A percentile compares a stretch with the other conserved stretches of the same genome.
Conservation (phyloP, 2,797 vertebrate genomes). For the Brachyalestes nurse region DNA sequence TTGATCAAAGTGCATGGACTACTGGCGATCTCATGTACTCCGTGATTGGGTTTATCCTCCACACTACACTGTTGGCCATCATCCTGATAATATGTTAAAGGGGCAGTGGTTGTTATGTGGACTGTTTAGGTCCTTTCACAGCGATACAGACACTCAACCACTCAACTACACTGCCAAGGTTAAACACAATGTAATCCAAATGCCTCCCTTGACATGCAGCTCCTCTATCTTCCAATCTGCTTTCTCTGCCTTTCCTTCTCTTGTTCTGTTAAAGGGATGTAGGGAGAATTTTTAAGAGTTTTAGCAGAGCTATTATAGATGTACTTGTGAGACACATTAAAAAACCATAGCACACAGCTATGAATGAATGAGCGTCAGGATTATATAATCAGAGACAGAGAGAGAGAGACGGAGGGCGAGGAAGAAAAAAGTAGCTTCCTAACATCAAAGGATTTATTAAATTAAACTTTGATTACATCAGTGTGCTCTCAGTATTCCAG, state of each 20-base stretch:
- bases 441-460: constrained; percentile 39
- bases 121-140: not conserved
- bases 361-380: constrained; percentile 60
- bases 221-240: constrained; percentile 18
- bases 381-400: constrained; percentile 63
- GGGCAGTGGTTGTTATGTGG: not conserved
- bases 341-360: constrained; percentile 66
- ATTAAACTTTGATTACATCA: constrained; percentile 41
- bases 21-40: too few relatives aligned
- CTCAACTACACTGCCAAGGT: not conserved
- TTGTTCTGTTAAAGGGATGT: not conserved
- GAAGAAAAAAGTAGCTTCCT: not conserved
- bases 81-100: not conserved
- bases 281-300: constrained; percentile 56
- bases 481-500: constrained; percentile 9
- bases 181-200: not conserved
- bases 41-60: too few relatives aligned
- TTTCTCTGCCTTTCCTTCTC: not conserved
- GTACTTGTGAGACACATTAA: constrained; percentile 65
- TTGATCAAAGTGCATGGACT: too few relatives aligned
- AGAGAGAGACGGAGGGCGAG: constrained; percentile 7
- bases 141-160: not conserved
- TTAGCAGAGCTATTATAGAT: constrained; percentile 60
- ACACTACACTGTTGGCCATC: too few relatives aligned
- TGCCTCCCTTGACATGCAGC: not conserved